Base-by-base conservation (phyloP, 2,888 invertebrate genomes). In the Phytoseiulus persimilis region DNA sequence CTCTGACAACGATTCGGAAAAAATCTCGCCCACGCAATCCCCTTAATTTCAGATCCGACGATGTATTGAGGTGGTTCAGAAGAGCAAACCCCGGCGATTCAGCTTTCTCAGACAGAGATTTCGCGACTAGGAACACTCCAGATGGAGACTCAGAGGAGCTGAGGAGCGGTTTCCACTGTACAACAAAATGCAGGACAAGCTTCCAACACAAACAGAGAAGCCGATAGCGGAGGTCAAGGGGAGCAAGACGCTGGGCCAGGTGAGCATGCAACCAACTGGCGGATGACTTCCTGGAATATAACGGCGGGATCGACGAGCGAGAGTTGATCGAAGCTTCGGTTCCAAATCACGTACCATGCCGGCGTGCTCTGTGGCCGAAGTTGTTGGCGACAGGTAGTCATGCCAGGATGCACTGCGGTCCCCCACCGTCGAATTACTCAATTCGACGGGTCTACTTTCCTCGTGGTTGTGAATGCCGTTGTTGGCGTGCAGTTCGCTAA, bases 391-490 rank as follows among this genome's bases (percentile, higher is more conserved):
- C 65, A 33, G 87, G 32, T 87, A 45, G 33, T 87, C 87, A 45
- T 87, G 87, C 87, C 87, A 87, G n/a, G 87, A 87, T n/a, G 87
- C 87, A 45, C 87, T 87, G 39, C 32, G 87, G 39, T 87, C 87
- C 32, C 87, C 87, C 28, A 28, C 32, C n/a, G 39, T 6, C n/a
- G 33, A 33, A 33, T 45, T 45, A 84, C 33, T 33, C 31, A 84
- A 18, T 32, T 33, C 84, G 32, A 39, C 39, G 39, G 11, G 33
- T 32, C 39, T 32, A 32, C 45, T 45, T 87, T 87, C 87, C n/a
- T 87, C 87, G 87, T 32, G 65, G 65, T 65, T 65, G 65, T 65
- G 65, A 65, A 65, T 65, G 65, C 65, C 65, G 65, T 65, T 65
- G 65, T 65, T 65, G 65, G 65, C 65, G 65, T 65, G 65, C 65